These are phyloP conservation scores for Drosophila fuyamai DNA, from an alignment of 1,140 invertebrate genomes.

Conservation along the genomic window DNA sequence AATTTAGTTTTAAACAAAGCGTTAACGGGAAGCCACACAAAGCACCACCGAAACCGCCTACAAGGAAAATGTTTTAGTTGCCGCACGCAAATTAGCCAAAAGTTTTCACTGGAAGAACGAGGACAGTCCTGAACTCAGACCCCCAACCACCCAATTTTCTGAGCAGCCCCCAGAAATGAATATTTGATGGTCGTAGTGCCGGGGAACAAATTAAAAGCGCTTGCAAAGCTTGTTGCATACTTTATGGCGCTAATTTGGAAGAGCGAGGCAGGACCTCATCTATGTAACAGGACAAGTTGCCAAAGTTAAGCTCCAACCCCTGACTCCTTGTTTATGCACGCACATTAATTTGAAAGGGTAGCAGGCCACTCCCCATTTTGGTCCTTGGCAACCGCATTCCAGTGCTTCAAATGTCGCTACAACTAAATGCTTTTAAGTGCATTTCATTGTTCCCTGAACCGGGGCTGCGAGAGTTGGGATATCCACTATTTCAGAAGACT, in stretches of 20 bases:
- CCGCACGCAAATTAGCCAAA: conserved; percentile 73
- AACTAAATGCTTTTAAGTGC: conserved; percentile 83
- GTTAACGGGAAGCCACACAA: conserved; percentile 22
- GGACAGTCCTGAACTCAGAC: conserved; percentile 44
- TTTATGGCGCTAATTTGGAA: conserved; percentile 77
- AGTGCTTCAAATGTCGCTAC: conserved; percentile 72
- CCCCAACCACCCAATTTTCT: conserved; percentile 5
- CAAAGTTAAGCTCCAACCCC: conserved; percentile 48
- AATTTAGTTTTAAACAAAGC: conserved; percentile 69
- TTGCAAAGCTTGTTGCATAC: conserved; percentile 77
- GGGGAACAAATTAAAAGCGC: conserved; percentile 74
- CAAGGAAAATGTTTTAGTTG: conserved; percentile 73
- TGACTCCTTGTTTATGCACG: conserved; percentile 72
- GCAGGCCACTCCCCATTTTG: conserved; percentile 3
- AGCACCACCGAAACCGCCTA: conserved; percentile 39
- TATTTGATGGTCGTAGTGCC: conserved; percentile 67
- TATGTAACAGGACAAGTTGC: conserved; percentile 45
- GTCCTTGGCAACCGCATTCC: conserved; percentile 55
- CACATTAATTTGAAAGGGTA: conserved; percentile 74
- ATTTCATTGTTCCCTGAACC: conserved; percentile 53
- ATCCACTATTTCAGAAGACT: conserved; percentile 8
- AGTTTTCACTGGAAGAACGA: conserved; percentile 47
- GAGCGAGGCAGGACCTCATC: conserved; percentile 14
- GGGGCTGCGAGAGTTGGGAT: conserved; percentile 2
- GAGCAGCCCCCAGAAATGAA: conserved; percentile 57